Evolutionary conservation across 2,888 invertebrate genomes (phyloP), one percentile per base, ranked within the genome.

Genomic region (Hydrotaea cyrtoneurina): DNA sequence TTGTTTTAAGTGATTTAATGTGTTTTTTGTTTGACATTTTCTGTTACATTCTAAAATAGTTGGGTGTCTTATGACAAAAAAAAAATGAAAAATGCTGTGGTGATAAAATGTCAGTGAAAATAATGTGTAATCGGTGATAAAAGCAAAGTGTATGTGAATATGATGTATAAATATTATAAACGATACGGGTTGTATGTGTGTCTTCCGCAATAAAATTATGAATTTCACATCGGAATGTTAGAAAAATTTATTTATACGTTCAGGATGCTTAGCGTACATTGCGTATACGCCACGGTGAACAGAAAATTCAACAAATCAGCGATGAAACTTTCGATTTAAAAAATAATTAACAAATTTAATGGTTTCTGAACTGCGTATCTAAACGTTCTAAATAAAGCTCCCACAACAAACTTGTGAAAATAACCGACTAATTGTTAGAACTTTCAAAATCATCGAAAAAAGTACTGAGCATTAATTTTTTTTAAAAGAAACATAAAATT

Each of bases 401-500:
- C 36, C 10, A 17, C 2, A 36, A 66, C 39, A 39, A 4, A 66
- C 19, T 23, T 15, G 11, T 43, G 13, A 46, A 5, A 39, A 21
- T 59, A 26, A 19, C 23, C 36, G 53, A 17, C 31, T 50, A 46
- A 55, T 26, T 19, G 59, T 26, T 11, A 62, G 39, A 62, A 62
- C 11, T 26, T 64, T 66, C 21, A 13, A 15, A 59, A 55, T 2
- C 19, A 15, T 23, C 10, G 55, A 66, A 46, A 69, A 10, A 4
- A 31, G 19, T 36, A 19, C 31, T 46, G 39, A 26, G 17, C 62
- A 36, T 8, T 0, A 43, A 39, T 57, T 15, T 13, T 7, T 17
- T 59, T 36, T 19, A 50, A 59, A 21, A 55, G 76, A 87, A 64
- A 64, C 80, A 86, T 86, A 76, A 86, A 80, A 87, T 85, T 83